Evolutionary conservation across 2,797 vertebrate species (phyloP).

Genomic region (Amblyraja radiata): DNA sequence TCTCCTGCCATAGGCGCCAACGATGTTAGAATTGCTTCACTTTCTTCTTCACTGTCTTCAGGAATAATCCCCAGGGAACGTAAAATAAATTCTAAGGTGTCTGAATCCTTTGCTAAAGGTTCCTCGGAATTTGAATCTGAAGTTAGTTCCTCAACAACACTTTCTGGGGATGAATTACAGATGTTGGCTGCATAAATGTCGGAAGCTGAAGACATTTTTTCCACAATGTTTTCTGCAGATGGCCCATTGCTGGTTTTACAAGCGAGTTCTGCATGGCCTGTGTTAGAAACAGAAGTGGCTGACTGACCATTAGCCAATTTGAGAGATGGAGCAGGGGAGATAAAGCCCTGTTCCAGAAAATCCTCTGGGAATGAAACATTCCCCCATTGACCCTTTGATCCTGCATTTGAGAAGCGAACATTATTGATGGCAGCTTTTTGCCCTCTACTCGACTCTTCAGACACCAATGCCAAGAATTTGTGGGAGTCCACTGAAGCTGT

Average conservation of each 20-base stretch:
- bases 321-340: neutral
- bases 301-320: neutral
- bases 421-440: neutral
- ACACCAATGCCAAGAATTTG: neutral
- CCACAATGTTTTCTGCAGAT: neutral
- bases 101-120: neutral
- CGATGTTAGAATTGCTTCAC: neutral
- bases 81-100: conserved; percentile 21
- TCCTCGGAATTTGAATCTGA: neutral
- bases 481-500: neutral
- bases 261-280: neutral
- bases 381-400: neutral
- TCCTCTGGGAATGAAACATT: neutral
- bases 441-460: neutral
- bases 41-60: neutral
- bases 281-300: neutral
- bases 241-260: neutral
- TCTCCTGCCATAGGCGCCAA: neutral
- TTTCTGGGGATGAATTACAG: neutral
- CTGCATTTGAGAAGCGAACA: neutral
- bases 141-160: neutral
- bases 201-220: neutral
- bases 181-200: neutral
- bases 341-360: neutral
- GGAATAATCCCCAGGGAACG: conserved; percentile 18